Base-by-base conservation (phyloP, 2,797 vertebrate genomes). In the Linurgus olivaceus region DNA sequence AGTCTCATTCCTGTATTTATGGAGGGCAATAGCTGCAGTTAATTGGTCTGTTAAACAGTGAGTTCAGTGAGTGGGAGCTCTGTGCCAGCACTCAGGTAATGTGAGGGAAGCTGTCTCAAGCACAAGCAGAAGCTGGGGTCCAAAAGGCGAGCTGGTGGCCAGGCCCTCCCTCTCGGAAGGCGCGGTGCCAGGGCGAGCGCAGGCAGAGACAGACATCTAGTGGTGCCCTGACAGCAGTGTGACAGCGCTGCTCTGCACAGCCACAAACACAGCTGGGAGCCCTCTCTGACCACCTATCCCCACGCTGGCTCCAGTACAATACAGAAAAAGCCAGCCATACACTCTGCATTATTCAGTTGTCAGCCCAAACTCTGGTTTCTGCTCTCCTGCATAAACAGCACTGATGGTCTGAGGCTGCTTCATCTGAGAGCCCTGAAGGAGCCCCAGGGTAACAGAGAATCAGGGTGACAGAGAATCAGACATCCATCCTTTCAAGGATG, bases 151-250 rank as follows among this genome's bases (percentile, higher is more conserved):
- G 74, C 26, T 82, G 81, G 17, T 77, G 93, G 52, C 70, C 47
- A 73, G 70, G 57, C 75, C 61, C 91, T 88, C 13, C 23, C 7
- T 88, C 13, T 20, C 7, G 33, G 91, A 89, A 68, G 6, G 31
- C 91, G 40, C 23, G 3, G 54, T 9, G 52, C 40, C 73, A 50
- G 38, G 65, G 40, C 3, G 25, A 77, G 94, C 23, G 16, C 50
- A 59, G 97, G 67, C 74, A 88, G 88, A 94, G 94, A 97, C 97
- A 96, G 98, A 97, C 97, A 97, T 96, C 98, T 98, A 97, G 97
- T 86, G 98, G 95, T 93, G 87, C 25, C 25, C 51, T 31, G 40
- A 44, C 58, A 85, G 90, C 55, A 71, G 9, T 2, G 5, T 25
- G 14, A 28, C 45, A 42, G 5, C 6, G 42, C 54, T 35, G 54